phyloP scores from a whole-genome alignment of 2,888 invertebrate genomes.

The Lampropteryx suffumata region DNA sequence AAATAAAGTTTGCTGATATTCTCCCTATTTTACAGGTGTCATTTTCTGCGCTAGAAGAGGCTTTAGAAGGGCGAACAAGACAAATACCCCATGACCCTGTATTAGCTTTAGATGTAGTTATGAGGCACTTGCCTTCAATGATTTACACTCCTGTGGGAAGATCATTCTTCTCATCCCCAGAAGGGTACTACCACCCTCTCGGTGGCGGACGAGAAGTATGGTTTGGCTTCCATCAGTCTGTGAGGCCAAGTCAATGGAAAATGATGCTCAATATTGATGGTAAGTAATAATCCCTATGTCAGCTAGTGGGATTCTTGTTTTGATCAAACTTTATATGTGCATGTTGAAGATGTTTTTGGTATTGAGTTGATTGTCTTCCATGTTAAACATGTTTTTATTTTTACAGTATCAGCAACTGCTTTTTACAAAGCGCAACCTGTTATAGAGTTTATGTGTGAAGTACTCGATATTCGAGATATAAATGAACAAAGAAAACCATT shows the following conservation, averaged over 20 bases:
- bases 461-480: slow-evolving; percentile 97
- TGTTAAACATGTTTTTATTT: neutral
- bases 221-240: slow-evolving; percentile 99
- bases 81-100: slow-evolving; percentile 99
- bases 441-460: slow-evolving; percentile 99
- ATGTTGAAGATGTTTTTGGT: too few relatives aligned
- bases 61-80: slow-evolving; percentile 96
- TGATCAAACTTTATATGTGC: too few relatives aligned
- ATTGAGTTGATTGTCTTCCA: too few relatives aligned
- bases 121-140: slow-evolving; percentile 99
- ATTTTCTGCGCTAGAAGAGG: slow-evolving; percentile 98
- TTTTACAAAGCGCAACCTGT: slow-evolving; percentile 99
- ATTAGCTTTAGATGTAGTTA: slow-evolving; percentile 98
- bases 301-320: too few relatives aligned
- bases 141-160: slow-evolving; percentile 99
- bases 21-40: slow-evolving; percentile 84
- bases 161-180: slow-evolving; percentile 99
- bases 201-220: slow-evolving; percentile 99
- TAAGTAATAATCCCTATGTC: too few relatives aligned
- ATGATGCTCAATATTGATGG: slow-evolving; percentile 99
- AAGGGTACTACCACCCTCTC: slow-evolving; percentile 98
- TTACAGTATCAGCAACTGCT: slow-evolving; percentile 98
- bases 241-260: slow-evolving; percentile 99
- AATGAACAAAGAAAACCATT: slow-evolving; percentile 97
- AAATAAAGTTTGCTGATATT: neutral